Evolutionary conservation across 1,140 invertebrate genomes (phyloP), one percentile per base, ranked within the genome.

Genomic region (Macrotrachela quadricornifera): DNA sequence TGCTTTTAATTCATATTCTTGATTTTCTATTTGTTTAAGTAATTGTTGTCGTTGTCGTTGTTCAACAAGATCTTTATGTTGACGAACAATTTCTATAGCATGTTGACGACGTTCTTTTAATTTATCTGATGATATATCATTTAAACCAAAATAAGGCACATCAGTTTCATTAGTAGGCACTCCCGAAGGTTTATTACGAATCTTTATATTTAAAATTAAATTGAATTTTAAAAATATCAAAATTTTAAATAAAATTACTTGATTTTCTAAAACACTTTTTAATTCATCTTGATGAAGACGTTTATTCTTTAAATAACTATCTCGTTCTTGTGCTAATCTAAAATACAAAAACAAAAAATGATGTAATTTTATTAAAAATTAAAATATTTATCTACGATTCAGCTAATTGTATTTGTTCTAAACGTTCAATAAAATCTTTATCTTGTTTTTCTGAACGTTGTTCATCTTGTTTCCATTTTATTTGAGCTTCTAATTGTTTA

Each of bases 41-140:
- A 71, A 65, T 16, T 60, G 61, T 30, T 69, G 66, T 41, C 67
- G 50, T 50, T 69, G 69, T 40, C 57, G 60, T 47, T 69, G 64
- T 21, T 64, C 66, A 16, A 68, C 62, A 41, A 62, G 51, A 16
- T 65, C 61, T 15, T 65, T 59, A 51, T 71, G 67, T 30, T 67
- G 64, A 37, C 61, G 60, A 57, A 62, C 65, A 4, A 68, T 49
- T 17, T 64, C 58, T 13, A 62, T 57, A 10, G 67, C 68, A 16
- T 57, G 50, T 39, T 56, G 46, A 52, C 63, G 56, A 43, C 60
- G 56, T 38, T 65, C 64, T n/a, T 59, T 58, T 62, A 71, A 59
- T 53, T 67, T 65, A 48, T 68, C 66, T 55, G 66, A 64, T 51
- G 57, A 66, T 58, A 64, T 63, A 57, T 71, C 68, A 54, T 69